Base-by-base conservation (phyloP, 2,113 vertebrate genomes). In the Marmota monax region DNA sequence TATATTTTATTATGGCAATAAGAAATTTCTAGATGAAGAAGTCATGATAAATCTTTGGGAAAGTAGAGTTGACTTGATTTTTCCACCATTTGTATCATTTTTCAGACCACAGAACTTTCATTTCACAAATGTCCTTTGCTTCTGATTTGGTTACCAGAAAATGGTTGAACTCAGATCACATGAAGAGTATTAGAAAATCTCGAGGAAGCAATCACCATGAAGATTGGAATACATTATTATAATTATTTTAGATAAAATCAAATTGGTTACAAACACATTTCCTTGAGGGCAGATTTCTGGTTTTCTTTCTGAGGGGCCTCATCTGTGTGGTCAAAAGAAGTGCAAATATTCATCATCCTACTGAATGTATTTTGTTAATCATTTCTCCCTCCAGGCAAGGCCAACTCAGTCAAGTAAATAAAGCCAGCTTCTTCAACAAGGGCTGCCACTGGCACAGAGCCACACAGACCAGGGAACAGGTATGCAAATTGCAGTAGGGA, bases 211-310 rank as follows among this genome's bases (percentile, higher is more conserved):
- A 39, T 63, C 17, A 23, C 34, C 67, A 34, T 25, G 65, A 84
- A 84, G 51, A 82, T 77, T 53, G 45, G 65, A 69, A 69, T 78
- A 48, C 29, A 82, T 74, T 69, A 51, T 53, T 72, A 23, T 94
- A 45, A 48, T 88, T 92, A 80, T 78, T 95, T 94, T 86, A 95
- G 29, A 32, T 84, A 84, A 90, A 58, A 83, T 85, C 20, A 93
- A 96, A 90, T 78, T 84, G 77, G 58, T 84, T 84, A 48, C 25
- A 94, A 82, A 85, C 16, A 79, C 3, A 72, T 51, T 90, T 95
- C 45, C 37, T 84, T 48, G 23, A 78, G 42, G 29, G 42, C 1
- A 56, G 51, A 69, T 85, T 96, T 92, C 82, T 65, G 78, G 65
- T 73, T 96, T 89, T 73, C 39, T 88, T 88, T 94, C 85, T 95